These are phyloP conservation scores for Pogonomyrmex californicus DNA, from an alignment of 1,140 invertebrate species.

Conservation along the genomic window DNA sequence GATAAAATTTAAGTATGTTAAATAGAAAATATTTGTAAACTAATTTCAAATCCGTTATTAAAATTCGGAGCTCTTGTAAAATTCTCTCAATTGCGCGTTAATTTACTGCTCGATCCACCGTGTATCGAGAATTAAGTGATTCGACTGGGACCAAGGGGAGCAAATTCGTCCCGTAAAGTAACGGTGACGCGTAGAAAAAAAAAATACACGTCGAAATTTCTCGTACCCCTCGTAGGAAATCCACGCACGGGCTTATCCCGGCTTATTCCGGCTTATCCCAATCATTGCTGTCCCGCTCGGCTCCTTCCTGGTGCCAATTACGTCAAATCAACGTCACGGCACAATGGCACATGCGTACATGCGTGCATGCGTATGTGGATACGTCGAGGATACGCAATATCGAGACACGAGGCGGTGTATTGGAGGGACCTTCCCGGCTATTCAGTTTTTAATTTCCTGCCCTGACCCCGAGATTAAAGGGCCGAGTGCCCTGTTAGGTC, in stretches of 20 bases:
- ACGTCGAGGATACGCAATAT: slow-evolving; percentile 57
- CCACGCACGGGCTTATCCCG: slow-evolving; percentile 84
- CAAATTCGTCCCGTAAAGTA: slow-evolving; percentile 19
- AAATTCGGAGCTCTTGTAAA: neutral
- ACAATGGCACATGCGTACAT: slow-evolving; percentile 78
- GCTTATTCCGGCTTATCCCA: slow-evolving; percentile 87
- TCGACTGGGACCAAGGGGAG: slow-evolving; percentile 6
- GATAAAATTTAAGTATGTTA: neutral
- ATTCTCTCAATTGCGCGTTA: slow-evolving; percentile 8
- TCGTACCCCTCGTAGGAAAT: slow-evolving; percentile 71
- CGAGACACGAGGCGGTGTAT: slow-evolving; percentile 46
- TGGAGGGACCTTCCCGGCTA: slow-evolving; percentile 41
- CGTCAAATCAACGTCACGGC: slow-evolving; percentile 86
- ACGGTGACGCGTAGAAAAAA: slow-evolving; percentile 10
- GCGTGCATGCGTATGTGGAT: slow-evolving; percentile 52
- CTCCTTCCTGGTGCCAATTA: slow-evolving; percentile 86
- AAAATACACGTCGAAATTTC: slow-evolving; percentile 42
- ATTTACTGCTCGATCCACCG: slow-evolving; percentile 11
- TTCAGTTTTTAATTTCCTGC: slow-evolving; percentile 71
- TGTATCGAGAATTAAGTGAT: slow-evolving; percentile 53
- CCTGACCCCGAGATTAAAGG: slow-evolving; percentile 56
- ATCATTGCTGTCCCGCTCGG: slow-evolving; percentile 84
- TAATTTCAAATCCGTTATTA: neutral
- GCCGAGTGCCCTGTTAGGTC: slow-evolving; percentile 45
- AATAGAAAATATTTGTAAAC: neutral